Conservation (phyloP, 2,113 vertebrate genomes). For the Burhinus oedicnemus region DNA sequence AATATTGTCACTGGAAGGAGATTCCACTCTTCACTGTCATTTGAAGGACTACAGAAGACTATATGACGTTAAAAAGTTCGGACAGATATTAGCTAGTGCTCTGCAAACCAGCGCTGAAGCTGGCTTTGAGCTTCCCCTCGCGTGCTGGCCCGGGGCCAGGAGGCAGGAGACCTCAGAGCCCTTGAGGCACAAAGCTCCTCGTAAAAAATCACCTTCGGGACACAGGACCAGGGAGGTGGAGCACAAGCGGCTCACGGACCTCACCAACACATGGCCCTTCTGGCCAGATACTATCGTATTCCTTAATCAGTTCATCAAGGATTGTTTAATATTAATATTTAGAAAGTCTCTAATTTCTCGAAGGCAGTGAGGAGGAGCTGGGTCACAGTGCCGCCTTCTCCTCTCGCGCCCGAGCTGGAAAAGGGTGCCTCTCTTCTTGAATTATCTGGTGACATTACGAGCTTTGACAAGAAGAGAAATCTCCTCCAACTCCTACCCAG, state of each 20-base stretch:
- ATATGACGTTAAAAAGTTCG: neutral
- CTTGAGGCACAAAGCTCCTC: accelerated
- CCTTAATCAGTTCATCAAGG: neutral
- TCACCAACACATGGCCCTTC: accelerated
- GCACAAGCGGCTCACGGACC: neutral
- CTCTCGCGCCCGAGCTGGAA: neutral
- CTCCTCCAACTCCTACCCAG: constrained; percentile 1
- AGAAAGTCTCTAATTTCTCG: neutral
- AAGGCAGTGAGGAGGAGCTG: neutral
- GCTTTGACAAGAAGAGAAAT: constrained; percentile 16
- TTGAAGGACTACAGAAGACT: neutral
- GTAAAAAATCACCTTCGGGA: neutral
- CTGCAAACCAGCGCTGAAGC: neutral
- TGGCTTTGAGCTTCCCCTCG: neutral
- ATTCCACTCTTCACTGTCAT: accelerated
- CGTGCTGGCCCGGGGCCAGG: neutral
- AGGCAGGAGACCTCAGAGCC: neutral
- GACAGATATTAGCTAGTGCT: neutral
- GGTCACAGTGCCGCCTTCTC: neutral
- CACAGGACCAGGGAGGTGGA: neutral
- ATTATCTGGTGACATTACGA: neutral
- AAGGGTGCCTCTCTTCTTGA: neutral
- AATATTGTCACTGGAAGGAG: neutral
- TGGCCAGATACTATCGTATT: accelerated
- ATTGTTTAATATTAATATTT: neutral